These are phyloP conservation scores for Coleophora deauratella DNA, from an alignment of 2,888 invertebrate species.

Conservation along the genomic window DNA sequence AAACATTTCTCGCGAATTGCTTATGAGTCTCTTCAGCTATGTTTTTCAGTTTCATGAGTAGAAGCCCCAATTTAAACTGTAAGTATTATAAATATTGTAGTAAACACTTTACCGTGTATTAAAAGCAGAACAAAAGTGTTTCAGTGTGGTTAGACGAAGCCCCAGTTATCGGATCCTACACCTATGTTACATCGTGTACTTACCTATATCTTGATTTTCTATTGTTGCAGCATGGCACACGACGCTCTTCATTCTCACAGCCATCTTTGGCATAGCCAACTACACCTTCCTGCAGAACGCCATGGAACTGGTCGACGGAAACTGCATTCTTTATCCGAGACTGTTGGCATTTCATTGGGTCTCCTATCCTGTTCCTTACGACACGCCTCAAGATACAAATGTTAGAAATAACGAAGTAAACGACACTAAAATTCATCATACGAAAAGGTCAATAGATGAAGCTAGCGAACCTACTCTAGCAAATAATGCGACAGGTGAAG, in stretches of 20 bases:
- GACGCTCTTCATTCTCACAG: constrained; percentile 43
- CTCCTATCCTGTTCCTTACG: constrained; percentile 14
- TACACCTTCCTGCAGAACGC: constrained; percentile 53
- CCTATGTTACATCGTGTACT: too few relatives aligned
- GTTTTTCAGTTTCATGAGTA: too few relatives aligned
- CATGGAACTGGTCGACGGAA: constrained; percentile 42
- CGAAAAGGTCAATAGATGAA: constrained; percentile 15
- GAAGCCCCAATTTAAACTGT: too few relatives aligned
- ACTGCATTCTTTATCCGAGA: constrained; percentile 50
- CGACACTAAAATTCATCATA: constrained; percentile 1
- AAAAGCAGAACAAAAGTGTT: too few relatives aligned
- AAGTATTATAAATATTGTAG: too few relatives aligned
- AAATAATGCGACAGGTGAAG: constrained; percentile 5
- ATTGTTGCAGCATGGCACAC: constrained; percentile 55
- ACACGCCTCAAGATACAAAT: neutral
- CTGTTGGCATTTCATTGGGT: constrained; percentile 41
- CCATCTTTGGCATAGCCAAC: constrained; percentile 49
- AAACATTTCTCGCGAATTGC: too few relatives aligned
- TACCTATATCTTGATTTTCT: too few relatives aligned
- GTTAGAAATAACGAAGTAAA: constrained; percentile 6
- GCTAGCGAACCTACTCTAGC: neutral
- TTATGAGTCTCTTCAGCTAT: too few relatives aligned
- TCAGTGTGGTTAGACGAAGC: too few relatives aligned
- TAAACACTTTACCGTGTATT: too few relatives aligned
- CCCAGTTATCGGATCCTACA: too few relatives aligned